phyloP scores from a whole-genome alignment of 2,797 vertebrate genomes.

The Neostethus bicornis region DNA sequence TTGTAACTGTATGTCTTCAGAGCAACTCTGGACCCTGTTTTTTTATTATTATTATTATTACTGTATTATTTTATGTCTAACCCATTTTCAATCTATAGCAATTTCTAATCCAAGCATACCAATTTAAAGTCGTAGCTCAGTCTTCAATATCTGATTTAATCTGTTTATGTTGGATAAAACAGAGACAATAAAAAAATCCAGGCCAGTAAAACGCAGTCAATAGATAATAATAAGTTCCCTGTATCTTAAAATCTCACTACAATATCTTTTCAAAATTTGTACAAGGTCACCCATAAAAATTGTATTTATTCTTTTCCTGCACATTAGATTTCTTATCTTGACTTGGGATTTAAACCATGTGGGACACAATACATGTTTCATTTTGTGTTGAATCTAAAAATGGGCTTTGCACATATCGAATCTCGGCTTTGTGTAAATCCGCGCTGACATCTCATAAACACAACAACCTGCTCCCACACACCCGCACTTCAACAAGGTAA shows the following conservation, averaged over 20 bases:
- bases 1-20: too few relatives aligned
- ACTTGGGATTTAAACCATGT: slow-evolving; percentile 47
- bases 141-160: slow-evolving; percentile 48
- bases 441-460: slow-evolving; percentile 57
- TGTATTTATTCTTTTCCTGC: slow-evolving; percentile 44
- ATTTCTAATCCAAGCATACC: slow-evolving; percentile 31
- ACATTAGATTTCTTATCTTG: slow-evolving; percentile 40
- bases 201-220: slow-evolving; percentile 32
- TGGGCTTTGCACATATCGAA: slow-evolving; percentile 48
- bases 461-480: slow-evolving; percentile 62
- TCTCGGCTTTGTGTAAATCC: slow-evolving; percentile 60
- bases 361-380: slow-evolving; percentile 59
- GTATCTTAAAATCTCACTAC: slow-evolving; percentile 45
- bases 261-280: slow-evolving; percentile 39
- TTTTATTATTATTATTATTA: too few relatives aligned
- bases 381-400: slow-evolving; percentile 57
- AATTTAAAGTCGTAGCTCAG: too few relatives aligned
- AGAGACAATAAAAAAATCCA: slow-evolving; percentile 4
- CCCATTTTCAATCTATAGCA: slow-evolving; percentile 35
- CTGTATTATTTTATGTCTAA: slow-evolving; percentile 8
- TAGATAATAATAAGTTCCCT: slow-evolving; percentile 38
- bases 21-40: too few relatives aligned
- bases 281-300: slow-evolving; percentile 61
- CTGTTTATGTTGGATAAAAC: slow-evolving; percentile 45
- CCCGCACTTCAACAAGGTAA: slow-evolving; percentile 45